Percentiles rank a stretch among this genome's conserved stretches.
phyloP scores from a whole-genome alignment of 2,888 invertebrate species.

The Tribolium freemani region DNA sequence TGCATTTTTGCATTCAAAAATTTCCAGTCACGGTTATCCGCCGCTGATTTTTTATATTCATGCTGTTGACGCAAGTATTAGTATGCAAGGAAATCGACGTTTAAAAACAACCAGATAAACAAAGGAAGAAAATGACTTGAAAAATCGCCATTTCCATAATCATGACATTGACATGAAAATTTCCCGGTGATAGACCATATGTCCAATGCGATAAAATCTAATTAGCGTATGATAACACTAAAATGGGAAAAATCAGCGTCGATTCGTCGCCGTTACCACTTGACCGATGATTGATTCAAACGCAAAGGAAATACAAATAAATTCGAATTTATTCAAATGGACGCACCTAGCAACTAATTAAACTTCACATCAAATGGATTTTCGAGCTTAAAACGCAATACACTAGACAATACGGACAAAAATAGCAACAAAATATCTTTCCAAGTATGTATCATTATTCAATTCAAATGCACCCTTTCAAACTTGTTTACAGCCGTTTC shows the following conservation, averaged over 20 bases:
- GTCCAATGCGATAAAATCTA: conserved; percentile 36
- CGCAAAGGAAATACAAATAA: conserved; percentile 9
- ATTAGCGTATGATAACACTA: conserved; percentile 25
- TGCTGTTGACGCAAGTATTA: conserved; percentile 41
- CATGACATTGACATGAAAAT: not conserved
- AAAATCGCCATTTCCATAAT: conserved; percentile 7
- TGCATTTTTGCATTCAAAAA: conserved; percentile 11
- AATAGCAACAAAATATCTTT: not conserved
- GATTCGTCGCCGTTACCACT: not conserved
- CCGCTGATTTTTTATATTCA: conserved; percentile 38
- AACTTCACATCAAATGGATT: conserved; percentile 13
- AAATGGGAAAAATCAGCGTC: not conserved
- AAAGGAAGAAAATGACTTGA: conserved; percentile 18
- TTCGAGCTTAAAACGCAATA: conserved; percentile 11
- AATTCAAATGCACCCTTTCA: not conserved
- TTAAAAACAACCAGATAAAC: conserved; percentile 39
- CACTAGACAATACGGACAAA: not conserved
- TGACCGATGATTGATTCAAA: conserved; percentile 15
- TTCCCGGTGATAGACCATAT: conserved; percentile 28
- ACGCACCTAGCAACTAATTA: conserved; percentile 28
- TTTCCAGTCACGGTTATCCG: conserved; percentile 41
- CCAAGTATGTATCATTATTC: not conserved
- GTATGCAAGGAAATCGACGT: conserved; percentile 46
- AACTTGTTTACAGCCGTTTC: not conserved
- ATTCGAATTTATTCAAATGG: conserved; percentile 14